These are phyloP conservation scores for Zapornia atra DNA, from an alignment of 2,113 vertebrate genomes.

Conservation along the genomic window DNA sequence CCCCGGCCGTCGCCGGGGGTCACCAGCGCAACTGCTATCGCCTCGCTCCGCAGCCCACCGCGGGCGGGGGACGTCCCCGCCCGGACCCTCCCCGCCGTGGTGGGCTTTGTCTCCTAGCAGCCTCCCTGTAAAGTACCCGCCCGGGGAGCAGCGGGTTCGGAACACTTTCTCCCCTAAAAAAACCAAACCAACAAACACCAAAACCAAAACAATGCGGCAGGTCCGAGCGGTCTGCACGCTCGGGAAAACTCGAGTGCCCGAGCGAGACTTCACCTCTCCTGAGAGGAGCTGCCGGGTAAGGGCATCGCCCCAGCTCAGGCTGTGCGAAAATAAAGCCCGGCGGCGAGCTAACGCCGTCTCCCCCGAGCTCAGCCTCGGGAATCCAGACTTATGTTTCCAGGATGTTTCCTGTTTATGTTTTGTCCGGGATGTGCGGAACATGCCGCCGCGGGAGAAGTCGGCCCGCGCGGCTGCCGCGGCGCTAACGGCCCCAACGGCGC, in stretches of 20 bases:
- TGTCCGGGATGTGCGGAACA: not conserved
- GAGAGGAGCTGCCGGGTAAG: not conserved
- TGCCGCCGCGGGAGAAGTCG: not conserved
- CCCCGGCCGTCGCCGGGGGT: no score
- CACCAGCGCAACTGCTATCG: no score
- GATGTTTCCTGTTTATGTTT: slow-evolving; percentile 9
- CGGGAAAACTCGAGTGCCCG: not conserved
- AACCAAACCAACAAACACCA: no score
- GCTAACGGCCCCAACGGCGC: not conserved
- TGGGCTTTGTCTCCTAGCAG: not conserved
- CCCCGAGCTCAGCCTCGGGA: not conserved
- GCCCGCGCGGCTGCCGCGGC: not conserved
- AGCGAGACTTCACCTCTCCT: not conserved
- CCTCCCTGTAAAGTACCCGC: not conserved
- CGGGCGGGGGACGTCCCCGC: not conserved
- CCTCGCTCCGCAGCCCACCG: not conserved
- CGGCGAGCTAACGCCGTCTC: not conserved
- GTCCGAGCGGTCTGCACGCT: not conserved
- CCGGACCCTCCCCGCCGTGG: not conserved
- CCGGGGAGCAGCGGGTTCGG: no score
- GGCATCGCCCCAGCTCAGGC: not conserved
- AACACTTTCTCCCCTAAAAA: not conserved
- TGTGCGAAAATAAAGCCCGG: not conserved
- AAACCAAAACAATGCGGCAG: not conserved
- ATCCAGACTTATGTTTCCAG: not conserved